Percentiles rank a stretch among this genome's conserved stretches.
phyloP scores from a whole-genome alignment of 2,113 vertebrate genomes.

The Heptranchias perlo region DNA sequence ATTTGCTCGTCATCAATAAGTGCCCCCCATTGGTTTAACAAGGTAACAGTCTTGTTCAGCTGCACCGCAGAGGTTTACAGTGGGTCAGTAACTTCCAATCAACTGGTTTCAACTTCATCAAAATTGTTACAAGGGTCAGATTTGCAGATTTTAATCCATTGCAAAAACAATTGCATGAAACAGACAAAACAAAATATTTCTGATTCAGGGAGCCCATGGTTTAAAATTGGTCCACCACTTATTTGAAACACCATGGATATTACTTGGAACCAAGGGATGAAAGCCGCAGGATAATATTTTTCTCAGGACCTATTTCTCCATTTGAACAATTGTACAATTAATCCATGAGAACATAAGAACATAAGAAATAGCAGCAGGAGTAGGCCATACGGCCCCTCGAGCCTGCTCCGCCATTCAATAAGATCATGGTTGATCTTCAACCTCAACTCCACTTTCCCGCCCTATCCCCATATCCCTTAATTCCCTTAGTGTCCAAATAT shows the following conservation, averaged over 20 bases:
- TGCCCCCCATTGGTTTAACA: constrained; percentile 56
- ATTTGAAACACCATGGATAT: background rate
- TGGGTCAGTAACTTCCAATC: constrained; percentile 51
- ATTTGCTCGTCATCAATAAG: constrained; percentile 68
- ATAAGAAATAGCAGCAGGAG: no score
- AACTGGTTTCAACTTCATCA: constrained; percentile 55
- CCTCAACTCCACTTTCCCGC: no score
- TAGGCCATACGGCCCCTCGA: no score
- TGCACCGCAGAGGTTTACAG: constrained; percentile 50
- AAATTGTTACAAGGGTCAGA: constrained; percentile 38
- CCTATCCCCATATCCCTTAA: no score
- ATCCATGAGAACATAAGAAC: no score
- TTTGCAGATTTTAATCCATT: background rate
- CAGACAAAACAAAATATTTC: background rate
- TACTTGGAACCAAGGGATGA: background rate
- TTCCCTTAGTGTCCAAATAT: no score
- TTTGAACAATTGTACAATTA: no score
- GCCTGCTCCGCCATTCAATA: no score
- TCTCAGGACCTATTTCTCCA: background rate
- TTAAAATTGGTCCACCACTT: background rate
- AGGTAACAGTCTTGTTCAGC: constrained; percentile 46
- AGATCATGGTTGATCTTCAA: no score
- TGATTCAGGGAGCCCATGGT: background rate
- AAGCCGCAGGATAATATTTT: background rate
- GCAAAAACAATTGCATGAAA: background rate